These are phyloP conservation scores for Erpetoichthys calabaricus DNA, from an alignment of 2,797 vertebrate genomes.

Conservation along the genomic window DNA sequence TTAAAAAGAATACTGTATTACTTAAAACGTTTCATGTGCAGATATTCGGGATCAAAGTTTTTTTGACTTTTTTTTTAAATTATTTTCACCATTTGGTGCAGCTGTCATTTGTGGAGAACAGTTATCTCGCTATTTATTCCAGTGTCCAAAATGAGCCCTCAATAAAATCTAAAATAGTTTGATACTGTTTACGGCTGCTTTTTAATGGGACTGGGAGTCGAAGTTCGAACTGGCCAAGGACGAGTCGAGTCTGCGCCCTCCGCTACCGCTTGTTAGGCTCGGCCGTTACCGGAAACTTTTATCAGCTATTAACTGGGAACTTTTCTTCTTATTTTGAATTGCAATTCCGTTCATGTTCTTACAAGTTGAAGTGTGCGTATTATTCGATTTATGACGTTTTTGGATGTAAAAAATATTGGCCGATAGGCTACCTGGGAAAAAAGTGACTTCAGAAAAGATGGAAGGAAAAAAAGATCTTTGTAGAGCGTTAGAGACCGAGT, in stretches of 20 bases:
- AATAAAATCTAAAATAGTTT: constrained; percentile 83
- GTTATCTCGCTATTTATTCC: constrained; percentile 95
- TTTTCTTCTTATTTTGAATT: constrained; percentile 28
- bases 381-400: too few species aligned
- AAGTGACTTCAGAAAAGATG: too few species aligned
- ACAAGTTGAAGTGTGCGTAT: too few species aligned
- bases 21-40: constrained; percentile 48
- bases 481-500: too few species aligned
- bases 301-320: neutral
- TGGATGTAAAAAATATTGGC: too few species aligned
- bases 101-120: constrained; percentile 58
- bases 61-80: constrained; percentile 15
- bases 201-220: constrained; percentile 14
- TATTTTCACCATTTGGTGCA: constrained; percentile 34
- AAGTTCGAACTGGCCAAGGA: neutral
- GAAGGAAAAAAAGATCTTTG: too few species aligned
- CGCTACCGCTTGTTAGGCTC: too few species aligned
- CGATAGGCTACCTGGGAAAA: too few species aligned
- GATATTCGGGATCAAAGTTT: constrained; percentile 43
- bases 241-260: too few species aligned
- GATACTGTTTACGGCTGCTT: constrained; percentile 49
- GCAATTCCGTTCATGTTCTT: constrained; percentile 10
- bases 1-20: constrained; percentile 75
- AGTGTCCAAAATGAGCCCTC: constrained; percentile 79
- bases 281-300: too few species aligned